Evolutionary conservation across 2,888 invertebrate species (phyloP), one percentile per base, ranked within the genome.

Genomic region (Autographa pulchrina): DNA sequence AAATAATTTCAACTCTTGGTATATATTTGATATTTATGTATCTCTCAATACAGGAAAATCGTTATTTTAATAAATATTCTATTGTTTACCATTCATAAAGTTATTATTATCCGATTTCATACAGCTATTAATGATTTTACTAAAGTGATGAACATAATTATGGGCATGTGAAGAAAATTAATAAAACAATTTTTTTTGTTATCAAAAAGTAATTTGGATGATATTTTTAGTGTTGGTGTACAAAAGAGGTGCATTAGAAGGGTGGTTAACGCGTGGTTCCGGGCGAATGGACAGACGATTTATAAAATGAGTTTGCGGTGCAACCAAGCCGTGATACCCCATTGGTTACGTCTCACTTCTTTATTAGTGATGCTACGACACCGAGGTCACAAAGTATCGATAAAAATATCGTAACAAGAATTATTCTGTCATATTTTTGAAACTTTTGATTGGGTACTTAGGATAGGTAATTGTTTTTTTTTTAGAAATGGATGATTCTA

Each of bases 241-340:
- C 87, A 88, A 88, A 85, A 88, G 86, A 86, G 87, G 88, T 89
- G 87, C 87, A 89, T 91, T 91, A 86, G 87, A 89, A 89, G 93
- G 93, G 94, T 91, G 93, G 89, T 89, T 91, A 92, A 92, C 92
- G 93, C 93, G 92, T 93, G 93, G 94, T 95, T 95, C 95, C 95
- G 95, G 93, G 85, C 92, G 92, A 92, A 85, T 89, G 93, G 88
- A 88, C 93, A 87, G 88, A 86, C 95, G 95, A 95, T 95, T 95
- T 95, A 95, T 93, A 94, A 95, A 95, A 95, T 94, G 95, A 95
- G 96, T 95, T 95, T 95, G 96, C 92, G 95, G 95, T 94, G 94
- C 95, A 94, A 94, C 95, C 94, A 92, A 92, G 89, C 93, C 93
- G 92, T 92, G 93, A 92, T 94, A 94, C 95, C 92, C 94, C 94